These are phyloP conservation scores for Limnephilus lunatus DNA, from an alignment of 2,888 invertebrate genomes.

Conservation along the genomic window DNA sequence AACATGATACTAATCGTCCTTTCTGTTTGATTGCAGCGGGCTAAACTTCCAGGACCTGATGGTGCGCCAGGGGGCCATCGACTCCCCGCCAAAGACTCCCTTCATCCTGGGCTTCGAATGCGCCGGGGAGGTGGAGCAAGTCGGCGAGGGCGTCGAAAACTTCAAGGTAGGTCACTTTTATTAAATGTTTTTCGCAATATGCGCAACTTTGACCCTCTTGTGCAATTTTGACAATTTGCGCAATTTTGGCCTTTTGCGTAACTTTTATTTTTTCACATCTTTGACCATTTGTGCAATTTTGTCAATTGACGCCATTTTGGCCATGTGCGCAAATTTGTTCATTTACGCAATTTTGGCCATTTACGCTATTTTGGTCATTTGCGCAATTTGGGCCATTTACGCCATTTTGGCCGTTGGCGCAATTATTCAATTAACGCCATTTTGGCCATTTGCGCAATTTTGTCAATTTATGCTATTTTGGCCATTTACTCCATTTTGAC, in stretches of 20 bases:
- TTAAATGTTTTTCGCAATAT: not conserved
- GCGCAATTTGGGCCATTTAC: too few species aligned
- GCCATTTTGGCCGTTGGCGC: not conserved
- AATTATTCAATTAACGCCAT: too few species aligned
- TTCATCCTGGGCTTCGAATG: conserved; percentile 93
- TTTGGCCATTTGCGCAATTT: too few species aligned
- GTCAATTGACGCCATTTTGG: too few species aligned
- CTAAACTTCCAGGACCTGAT: conserved; percentile 94
- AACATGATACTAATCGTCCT: not conserved
- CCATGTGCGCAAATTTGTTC: too few species aligned
- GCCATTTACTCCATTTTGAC: too few species aligned
- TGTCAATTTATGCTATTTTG: too few species aligned
- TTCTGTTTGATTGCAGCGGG: conserved; percentile 80
- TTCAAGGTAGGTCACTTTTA: conserved; percentile 80
- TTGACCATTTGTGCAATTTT: not conserved
- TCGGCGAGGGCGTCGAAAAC: conserved; percentile 87
- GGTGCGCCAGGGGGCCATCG: conserved; percentile 91
- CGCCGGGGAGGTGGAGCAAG: conserved; percentile 88
- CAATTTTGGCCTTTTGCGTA: not conserved
- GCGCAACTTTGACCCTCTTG: not conserved
- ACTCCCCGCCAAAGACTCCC: conserved; percentile 92
- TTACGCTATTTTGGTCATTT: too few species aligned
- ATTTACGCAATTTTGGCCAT: too few species aligned
- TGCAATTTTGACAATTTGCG: too few species aligned
- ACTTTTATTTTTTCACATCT: too few species aligned